Conservation (phyloP, 2,113 vertebrate genomes). For the Struthidea cinerea region DNA sequence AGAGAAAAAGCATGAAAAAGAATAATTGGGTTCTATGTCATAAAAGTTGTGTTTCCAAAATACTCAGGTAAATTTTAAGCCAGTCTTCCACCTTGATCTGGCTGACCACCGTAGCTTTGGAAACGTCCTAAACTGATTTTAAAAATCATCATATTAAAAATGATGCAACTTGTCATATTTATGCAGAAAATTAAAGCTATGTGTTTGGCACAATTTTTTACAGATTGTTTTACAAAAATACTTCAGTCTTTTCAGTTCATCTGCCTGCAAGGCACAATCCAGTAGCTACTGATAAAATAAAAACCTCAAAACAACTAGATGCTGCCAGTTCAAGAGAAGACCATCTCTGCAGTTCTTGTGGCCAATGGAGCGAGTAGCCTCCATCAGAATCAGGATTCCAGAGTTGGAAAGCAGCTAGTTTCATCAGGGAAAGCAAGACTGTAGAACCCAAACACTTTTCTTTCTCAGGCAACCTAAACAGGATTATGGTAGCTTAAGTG, state of each 20-base stretch:
- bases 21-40: not conserved
- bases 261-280: not conserved
- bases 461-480: not conserved
- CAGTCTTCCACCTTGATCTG: not conserved
- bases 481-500: not conserved
- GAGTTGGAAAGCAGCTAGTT: not conserved
- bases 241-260: not conserved
- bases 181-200: not conserved
- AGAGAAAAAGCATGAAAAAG: not conserved
- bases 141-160: not conserved
- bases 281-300: not conserved
- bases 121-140: not conserved
- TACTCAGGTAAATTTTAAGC: not conserved
- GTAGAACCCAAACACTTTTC: not conserved
- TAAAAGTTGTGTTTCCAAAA: not conserved
- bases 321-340: not conserved
- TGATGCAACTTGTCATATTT: not conserved
- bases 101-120: not conserved
- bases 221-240: not conserved
- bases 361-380: not conserved
- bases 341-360: not conserved
- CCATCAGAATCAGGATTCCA: not conserved
- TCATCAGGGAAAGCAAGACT: not conserved
- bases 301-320: not conserved
- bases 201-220: not conserved